Base-by-base conservation (phyloP, 2,888 invertebrate species). In the Laothoe populi region DNA sequence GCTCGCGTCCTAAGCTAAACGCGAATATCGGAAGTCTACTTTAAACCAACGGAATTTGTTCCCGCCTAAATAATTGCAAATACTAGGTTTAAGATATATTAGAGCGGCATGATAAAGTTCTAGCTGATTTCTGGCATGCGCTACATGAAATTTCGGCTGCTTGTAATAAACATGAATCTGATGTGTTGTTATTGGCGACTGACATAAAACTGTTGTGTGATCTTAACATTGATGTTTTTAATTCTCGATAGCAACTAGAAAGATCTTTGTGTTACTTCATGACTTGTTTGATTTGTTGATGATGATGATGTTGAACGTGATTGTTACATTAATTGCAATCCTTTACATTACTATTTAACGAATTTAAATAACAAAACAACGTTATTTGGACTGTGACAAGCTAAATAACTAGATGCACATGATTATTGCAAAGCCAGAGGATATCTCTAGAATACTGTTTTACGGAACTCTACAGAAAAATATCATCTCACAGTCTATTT, bases 151-250 rank as follows among this genome's bases (percentile, higher is more conserved):
- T 31, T 31, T 35, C 19, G 4, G 53, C 0, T 35, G 8, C 19
- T 53, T 53, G 35, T 53, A 53, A 53, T 53, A 53, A 53, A 53
- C 53, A 53, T 53, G 31, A 35, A 19, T 19, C 11, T 35, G 35
- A 31, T 53, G 53, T 53, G 53, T 53, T 53, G 31, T 53, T 53
- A 31, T 10, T 16, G 31, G 40, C 42, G 31, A 59, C 58, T 58
- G 62, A 62, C 59, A 62, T 61, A 49, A 58, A 45, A 59, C 38
- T 53, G 35, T 26, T 49, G 49, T 53, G 31, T 24, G 19, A 35
- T 35, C 5, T 53, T 35, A 10, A 19, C 2, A n/a, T 4, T 11
- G 31, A 10, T 53, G 49, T 31, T 53, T 19, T 8, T 16, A 1
- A 53, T 16, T 16, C 21, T 53, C 53, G 53, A 19, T 11, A 53